These are phyloP conservation scores for Pogonomyrmex barbatus DNA, from an alignment of 1,140 invertebrate genomes.

Conservation along the genomic window DNA sequence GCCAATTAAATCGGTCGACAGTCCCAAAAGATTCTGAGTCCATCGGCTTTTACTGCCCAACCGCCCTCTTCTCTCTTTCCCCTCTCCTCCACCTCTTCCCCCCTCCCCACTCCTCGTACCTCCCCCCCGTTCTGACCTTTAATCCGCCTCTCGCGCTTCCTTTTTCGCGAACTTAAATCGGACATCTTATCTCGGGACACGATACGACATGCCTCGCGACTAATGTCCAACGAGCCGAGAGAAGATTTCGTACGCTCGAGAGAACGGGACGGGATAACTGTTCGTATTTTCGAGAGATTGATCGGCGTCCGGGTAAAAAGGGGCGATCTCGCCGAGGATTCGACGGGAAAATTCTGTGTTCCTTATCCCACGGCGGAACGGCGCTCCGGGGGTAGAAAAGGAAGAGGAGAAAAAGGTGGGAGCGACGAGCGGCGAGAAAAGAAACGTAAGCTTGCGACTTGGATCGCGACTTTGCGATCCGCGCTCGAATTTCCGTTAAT, in stretches of 20 bases:
- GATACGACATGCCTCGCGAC: constrained; percentile 76
- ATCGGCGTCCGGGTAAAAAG: constrained; percentile 68
- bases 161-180: constrained; percentile 75
- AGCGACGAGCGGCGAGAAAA: constrained; percentile 26
- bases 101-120: neutral
- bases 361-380: constrained; percentile 25
- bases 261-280: constrained; percentile 67
- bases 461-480: constrained; percentile 19
- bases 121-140: constrained; percentile 72
- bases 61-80: constrained; percentile 22
- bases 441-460: constrained; percentile 34
- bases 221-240: constrained; percentile 70
- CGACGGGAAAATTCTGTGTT: constrained; percentile 38
- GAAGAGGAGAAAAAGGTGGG: neutral
- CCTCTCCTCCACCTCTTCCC: neutral
- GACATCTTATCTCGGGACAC: constrained; percentile 71
- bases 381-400: constrained; percentile 5
- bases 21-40: constrained; percentile 74
- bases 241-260: constrained; percentile 66
- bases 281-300: constrained; percentile 73
- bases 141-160: constrained; percentile 68
- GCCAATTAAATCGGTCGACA: constrained; percentile 78
- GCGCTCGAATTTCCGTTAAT: constrained; percentile 52
- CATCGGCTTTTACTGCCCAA: constrained; percentile 46
- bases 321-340: constrained; percentile 31